Conservation (phyloP, 2,113 vertebrate genomes). For the Phalacrocorax pelagicus region DNA sequence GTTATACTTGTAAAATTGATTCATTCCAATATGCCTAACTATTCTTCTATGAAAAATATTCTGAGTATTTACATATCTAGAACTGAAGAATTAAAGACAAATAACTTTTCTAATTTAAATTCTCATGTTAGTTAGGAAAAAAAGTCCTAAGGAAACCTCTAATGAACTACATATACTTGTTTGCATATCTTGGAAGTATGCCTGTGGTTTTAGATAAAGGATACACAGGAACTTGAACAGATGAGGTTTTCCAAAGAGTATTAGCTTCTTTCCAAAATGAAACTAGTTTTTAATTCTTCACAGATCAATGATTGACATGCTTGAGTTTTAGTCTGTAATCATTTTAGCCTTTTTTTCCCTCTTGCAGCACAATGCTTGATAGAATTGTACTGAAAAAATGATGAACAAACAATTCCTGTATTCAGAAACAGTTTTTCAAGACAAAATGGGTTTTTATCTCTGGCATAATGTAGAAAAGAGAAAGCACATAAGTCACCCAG, state of each 20-base stretch:
- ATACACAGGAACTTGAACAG: not conserved
- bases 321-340: not conserved
- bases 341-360: not conserved
- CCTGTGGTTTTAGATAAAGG: not conserved
- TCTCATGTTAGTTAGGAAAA: not conserved
- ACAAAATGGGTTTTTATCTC: not conserved
- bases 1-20: not conserved
- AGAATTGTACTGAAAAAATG: not conserved
- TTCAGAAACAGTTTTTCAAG: not conserved
- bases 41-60: not conserved
- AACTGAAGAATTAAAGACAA: not conserved
- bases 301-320: not conserved
- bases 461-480: not conserved
- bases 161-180: not conserved
- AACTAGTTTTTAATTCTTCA: not conserved
- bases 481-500: not conserved
- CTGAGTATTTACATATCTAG: not conserved
- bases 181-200: not conserved
- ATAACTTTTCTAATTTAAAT: not conserved
- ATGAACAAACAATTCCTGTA: rapidly evolving
- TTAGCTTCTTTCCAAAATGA: not conserved
- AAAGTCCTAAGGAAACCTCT: not conserved
- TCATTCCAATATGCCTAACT: not conserved
- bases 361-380: not conserved
- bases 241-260: not conserved